Evolutionary conservation across 2,797 vertebrate species (phyloP).

Genomic region (Trachurus trachurus): DNA sequence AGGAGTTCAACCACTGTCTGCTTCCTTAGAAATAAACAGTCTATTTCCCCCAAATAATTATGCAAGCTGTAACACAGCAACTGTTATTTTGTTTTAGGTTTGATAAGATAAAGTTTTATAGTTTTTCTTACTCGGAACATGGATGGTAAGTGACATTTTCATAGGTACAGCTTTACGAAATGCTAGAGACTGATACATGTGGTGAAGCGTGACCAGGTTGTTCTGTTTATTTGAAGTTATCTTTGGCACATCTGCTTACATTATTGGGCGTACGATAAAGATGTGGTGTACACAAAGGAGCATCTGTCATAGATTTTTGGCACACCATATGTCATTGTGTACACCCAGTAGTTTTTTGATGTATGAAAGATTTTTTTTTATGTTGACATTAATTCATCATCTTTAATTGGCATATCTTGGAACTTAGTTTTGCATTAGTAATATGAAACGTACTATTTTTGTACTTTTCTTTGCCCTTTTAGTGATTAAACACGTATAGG

Average conservation of each 20-base stretch:
- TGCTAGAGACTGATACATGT: background rate
- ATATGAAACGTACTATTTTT: conserved; percentile 1
- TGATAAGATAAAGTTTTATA: background rate
- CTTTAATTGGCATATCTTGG: background rate
- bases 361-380: background rate
- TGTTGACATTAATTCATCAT: background rate
- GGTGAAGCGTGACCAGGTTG: background rate
- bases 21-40: conserved; percentile 54
- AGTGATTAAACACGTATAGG: background rate
- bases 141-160: background rate
- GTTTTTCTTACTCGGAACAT: background rate
- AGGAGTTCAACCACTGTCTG: conserved; percentile 77
- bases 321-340: background rate
- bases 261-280: background rate
- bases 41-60: conserved; percentile 39
- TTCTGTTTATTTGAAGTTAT: too few relatives aligned
- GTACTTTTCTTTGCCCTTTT: conserved; percentile 8
- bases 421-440: too few relatives aligned
- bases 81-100: conserved; percentile 28
- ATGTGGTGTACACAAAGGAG: background rate
- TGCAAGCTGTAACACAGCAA: conserved; percentile 23
- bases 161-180: background rate
- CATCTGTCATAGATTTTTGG: background rate
- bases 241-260: background rate
- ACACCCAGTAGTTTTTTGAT: background rate